A percentile compares a stretch with the other conserved stretches of the same genome.
Evolutionary conservation across 2,888 invertebrate genomes (phyloP).

Genomic region (Athripsodes cinereus): DNA sequence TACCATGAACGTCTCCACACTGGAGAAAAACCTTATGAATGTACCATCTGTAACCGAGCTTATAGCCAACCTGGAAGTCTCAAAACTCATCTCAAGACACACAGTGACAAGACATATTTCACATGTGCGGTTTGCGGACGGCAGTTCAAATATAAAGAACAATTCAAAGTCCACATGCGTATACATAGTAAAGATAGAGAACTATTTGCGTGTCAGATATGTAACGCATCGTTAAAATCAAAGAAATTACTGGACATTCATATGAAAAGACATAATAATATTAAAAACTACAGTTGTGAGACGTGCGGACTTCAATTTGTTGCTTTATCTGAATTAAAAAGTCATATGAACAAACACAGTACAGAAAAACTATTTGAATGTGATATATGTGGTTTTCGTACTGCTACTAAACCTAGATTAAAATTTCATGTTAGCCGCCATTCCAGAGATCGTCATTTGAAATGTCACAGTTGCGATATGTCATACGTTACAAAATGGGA

Average conservation of each 20-base stretch:
- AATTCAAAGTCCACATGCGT: conserved; percentile 40
- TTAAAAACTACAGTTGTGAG: conserved; percentile 45
- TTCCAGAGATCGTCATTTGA: conserved; percentile 39
- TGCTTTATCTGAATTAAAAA: conserved; percentile 42
- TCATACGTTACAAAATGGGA: conserved; percentile 41
- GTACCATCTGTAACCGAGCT: conserved; percentile 41
- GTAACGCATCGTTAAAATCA: conserved; percentile 42
- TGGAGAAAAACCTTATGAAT: conserved; percentile 42
- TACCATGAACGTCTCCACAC: conserved; percentile 45
- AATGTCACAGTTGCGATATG: conserved; percentile 38
- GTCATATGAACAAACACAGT: conserved; percentile 41
- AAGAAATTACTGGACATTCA: conserved; percentile 40
- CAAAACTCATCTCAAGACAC: conserved; percentile 42
- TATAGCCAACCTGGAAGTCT: conserved; percentile 45
- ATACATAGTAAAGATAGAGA: conserved; percentile 38
- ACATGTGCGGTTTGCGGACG: conserved; percentile 45
- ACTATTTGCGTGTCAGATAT: conserved; percentile 38
- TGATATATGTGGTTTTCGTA: conserved; percentile 42
- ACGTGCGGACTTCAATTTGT: conserved; percentile 47
- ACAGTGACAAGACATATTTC: conserved; percentile 38
- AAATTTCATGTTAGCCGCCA: conserved; percentile 43
- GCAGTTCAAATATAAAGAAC: conserved; percentile 46
- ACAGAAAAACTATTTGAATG: conserved; percentile 38
- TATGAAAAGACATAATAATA: conserved; percentile 43
- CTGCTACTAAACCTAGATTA: conserved; percentile 31